These are phyloP conservation scores for Drosophila punjabiensis DNA, from an alignment of 1,140 invertebrate species.

Conservation along the genomic window DNA sequence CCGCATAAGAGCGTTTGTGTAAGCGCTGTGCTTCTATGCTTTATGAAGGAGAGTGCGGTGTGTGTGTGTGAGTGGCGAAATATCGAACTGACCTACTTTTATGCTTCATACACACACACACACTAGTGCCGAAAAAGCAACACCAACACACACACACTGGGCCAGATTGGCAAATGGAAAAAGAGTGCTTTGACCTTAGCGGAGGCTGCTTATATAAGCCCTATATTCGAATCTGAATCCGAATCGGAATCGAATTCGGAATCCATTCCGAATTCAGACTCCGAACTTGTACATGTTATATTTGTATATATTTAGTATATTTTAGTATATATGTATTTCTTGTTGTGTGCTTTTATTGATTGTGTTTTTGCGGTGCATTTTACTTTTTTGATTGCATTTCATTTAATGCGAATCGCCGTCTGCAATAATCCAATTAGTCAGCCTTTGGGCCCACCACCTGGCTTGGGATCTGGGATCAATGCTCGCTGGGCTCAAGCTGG, in stretches of 20 bases:
- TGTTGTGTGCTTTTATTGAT: slow-evolving; percentile 43
- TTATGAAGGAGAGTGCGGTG: slow-evolving; percentile 29
- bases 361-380: too few relatives aligned
- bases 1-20: slow-evolving; percentile 15
- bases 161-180: slow-evolving; percentile 48
- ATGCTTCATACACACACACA: slow-evolving; percentile 55
- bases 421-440: slow-evolving; percentile 67
- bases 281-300: background rate
- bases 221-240: slow-evolving; percentile 21
- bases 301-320: background rate
- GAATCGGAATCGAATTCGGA: background rate
- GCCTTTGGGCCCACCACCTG: slow-evolving; percentile 16
- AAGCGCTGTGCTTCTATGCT: slow-evolving; percentile 29
- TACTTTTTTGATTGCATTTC: slow-evolving; percentile 64
- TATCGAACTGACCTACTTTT: slow-evolving; percentile 82
- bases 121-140: slow-evolving; percentile 42
- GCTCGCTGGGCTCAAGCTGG: background rate
- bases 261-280: background rate
- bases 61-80: slow-evolving; percentile 58
- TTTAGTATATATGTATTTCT: background rate
- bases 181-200: slow-evolving; percentile 80
- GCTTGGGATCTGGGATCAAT: slow-evolving; percentile 30
- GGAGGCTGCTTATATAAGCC: slow-evolving; percentile 73
- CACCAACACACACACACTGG: slow-evolving; percentile 21
- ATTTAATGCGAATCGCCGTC: slow-evolving; percentile 40